Percentiles rank a stretch among this genome's conserved stretches.
Conservation (phyloP, 2,797 vertebrate species). For the Darevskia mixta region DNA sequence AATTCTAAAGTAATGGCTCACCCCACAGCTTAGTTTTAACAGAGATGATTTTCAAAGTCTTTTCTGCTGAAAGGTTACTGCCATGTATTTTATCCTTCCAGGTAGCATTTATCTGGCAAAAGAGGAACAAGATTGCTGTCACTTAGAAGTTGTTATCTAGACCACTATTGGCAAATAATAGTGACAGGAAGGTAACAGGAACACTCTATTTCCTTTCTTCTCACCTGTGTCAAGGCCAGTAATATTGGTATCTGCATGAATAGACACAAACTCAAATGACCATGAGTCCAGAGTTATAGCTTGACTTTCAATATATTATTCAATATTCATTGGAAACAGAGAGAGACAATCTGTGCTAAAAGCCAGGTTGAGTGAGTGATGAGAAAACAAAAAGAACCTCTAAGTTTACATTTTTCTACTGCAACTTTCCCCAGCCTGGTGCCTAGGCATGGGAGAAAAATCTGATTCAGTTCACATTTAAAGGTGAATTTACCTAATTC, state of each 20-base stretch:
- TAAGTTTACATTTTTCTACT: not conserved
- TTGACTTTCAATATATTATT: not conserved
- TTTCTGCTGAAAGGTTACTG: not conserved
- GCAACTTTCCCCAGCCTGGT: not conserved
- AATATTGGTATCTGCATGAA: not conserved
- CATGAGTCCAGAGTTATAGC: not conserved
- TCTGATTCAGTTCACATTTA: too few species aligned
- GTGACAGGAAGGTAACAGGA: not conserved
- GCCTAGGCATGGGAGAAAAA: too few species aligned
- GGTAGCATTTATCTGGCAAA: constrained; percentile 1
- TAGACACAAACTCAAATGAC: not conserved
- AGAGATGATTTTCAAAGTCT: not conserved
- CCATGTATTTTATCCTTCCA: not conserved
- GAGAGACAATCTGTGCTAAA: not conserved
- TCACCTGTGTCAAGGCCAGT: not conserved
- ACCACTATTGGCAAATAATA: not conserved
- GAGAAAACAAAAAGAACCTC: not conserved
- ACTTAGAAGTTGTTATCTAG: not conserved
- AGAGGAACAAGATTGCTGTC: not conserved
- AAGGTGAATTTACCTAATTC: too few species aligned
- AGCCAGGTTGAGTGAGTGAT: not conserved
- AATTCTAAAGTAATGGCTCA: not conserved
- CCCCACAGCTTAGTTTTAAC: not conserved
- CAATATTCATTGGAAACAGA: not conserved
- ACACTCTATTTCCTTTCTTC: not conserved